Base-by-base conservation (phyloP, 1,140 invertebrate species). In the Antheraea pernyi region DNA sequence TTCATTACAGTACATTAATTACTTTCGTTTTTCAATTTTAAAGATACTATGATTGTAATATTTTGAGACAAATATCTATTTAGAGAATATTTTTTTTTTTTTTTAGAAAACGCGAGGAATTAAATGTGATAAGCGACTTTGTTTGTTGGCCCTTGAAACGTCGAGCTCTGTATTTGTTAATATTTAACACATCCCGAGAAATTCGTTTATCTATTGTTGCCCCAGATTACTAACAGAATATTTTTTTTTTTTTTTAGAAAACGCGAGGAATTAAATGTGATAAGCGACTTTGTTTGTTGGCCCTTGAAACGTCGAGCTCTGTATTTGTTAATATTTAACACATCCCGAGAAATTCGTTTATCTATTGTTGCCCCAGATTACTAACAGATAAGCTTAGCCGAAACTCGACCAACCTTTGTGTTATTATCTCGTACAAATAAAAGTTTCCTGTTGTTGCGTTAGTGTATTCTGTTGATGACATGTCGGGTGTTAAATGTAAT, bases 251-350 rank as follows among this genome's bases (percentile, higher is more conserved):
- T 16, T 13, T 53, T 1, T 7, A 53, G 39, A 9, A 9, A 53
- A 53, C 11, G 46, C 22, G 7, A 53, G 46, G 16, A n/a, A 53
- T 10, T 53, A 16, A 53, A 53, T 53, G 46, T 53, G 46, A 53
- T 53, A 53, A 53, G 46, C 16, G 46, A 11, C 46, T 53, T 13
- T 53, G 46, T 53, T 53, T 53, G 46, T 16, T 53, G 61, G 16
- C 19, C 30, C 19, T 36, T 37, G 22, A 63, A 53, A 53, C 46
- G 0, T 16, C 46, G 16, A 5, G 11, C 46, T 53, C 46, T 53
- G 42, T 83, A 83, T 83, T 85, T 87, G 86, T 89, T 88, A 77
- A 84, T 80, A 86, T 85, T 88, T 89, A 86, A 89, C 88, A 91
- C 85, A 83, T 85, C 80, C 81, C 73, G 82, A 82, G 83, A 86